These are phyloP conservation scores for Oligia strigilis DNA, from an alignment of 2,888 invertebrate genomes.

Conservation along the genomic window DNA sequence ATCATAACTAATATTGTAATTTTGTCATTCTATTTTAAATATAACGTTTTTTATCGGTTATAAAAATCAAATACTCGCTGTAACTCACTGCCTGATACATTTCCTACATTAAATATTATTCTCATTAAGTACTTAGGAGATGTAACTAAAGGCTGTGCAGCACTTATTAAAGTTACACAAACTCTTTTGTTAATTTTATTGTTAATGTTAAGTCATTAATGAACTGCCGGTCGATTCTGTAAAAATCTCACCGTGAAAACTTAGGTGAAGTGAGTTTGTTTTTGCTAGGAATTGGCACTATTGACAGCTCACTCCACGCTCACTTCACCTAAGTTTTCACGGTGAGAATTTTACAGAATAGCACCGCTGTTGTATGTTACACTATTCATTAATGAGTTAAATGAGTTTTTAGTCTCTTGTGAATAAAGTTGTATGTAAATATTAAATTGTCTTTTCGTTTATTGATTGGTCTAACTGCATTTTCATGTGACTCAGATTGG, in stretches of 20 bases:
- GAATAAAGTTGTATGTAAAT: constrained; percentile 64
- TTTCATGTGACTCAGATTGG: too few species aligned
- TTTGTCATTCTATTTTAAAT: constrained; percentile 12
- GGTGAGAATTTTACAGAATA: too few species aligned
- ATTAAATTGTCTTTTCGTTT: constrained; percentile 44
- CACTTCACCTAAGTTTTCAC: too few species aligned
- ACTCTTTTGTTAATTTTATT: constrained; percentile 52
- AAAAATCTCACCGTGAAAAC: too few species aligned
- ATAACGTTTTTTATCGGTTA: constrained; percentile 8
- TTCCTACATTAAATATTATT: constrained; percentile 29
- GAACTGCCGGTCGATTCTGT: constrained; percentile 4
- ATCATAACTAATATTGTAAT: constrained; percentile 8
- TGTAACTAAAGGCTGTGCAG: constrained; percentile 66
- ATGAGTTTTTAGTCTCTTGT: constrained; percentile 52
- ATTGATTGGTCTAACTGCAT: constrained; percentile 1
- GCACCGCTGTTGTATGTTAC: constrained; percentile 17
- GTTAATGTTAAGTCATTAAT: constrained; percentile 54
- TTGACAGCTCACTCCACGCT: too few species aligned
- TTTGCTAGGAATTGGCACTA: too few species aligned
- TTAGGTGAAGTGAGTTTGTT: too few species aligned
- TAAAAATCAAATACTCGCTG: constrained; percentile 42
- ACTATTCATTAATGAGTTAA: constrained; percentile 53
- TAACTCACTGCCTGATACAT: constrained; percentile 40
- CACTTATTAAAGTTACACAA: constrained; percentile 66
- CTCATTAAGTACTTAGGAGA: constrained; percentile 37